phyloP scores from a whole-genome alignment of 1,140 invertebrate species.

The Lucilia sericata region DNA sequence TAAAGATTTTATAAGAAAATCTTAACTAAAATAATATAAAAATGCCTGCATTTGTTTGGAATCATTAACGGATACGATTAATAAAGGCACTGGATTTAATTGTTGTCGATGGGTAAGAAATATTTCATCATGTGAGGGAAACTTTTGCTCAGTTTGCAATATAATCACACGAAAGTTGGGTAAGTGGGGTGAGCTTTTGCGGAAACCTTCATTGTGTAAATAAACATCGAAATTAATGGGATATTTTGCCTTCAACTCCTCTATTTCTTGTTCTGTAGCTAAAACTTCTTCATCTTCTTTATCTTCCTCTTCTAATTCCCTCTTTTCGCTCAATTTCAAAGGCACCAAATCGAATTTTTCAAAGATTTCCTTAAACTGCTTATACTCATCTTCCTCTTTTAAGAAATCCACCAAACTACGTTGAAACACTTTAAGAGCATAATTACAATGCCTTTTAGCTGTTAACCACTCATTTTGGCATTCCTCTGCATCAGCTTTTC shows the following conservation, averaged over 20 bases:
- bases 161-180: constrained; percentile 59
- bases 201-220: constrained; percentile 60
- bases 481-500: constrained; percentile 40
- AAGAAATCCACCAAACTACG: constrained; percentile 54
- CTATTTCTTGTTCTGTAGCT: background rate
- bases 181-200: constrained; percentile 54
- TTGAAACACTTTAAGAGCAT: background rate
- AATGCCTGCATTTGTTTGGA: constrained; percentile 66
- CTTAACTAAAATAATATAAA: constrained; percentile 59
- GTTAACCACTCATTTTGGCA: background rate
- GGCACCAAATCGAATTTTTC: constrained; percentile 58
- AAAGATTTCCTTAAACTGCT: constrained; percentile 53
- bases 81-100: constrained; percentile 52
- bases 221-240: constrained; percentile 62
- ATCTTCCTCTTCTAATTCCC: background rate
- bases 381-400: constrained; percentile 52
- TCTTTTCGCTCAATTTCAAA: constrained; percentile 37
- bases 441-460: constrained; percentile 22
- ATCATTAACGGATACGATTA: constrained; percentile 61
- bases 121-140: constrained; percentile 58
- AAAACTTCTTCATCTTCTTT: background rate
- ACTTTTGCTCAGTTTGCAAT: constrained; percentile 49
- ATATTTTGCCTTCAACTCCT: background rate
- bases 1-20: background rate
- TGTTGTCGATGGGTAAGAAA: constrained; percentile 49